Evolutionary conservation across 1,140 invertebrate genomes (phyloP), one percentile per base, ranked within the genome.

Genomic region (Drosophila funebris): DNA sequence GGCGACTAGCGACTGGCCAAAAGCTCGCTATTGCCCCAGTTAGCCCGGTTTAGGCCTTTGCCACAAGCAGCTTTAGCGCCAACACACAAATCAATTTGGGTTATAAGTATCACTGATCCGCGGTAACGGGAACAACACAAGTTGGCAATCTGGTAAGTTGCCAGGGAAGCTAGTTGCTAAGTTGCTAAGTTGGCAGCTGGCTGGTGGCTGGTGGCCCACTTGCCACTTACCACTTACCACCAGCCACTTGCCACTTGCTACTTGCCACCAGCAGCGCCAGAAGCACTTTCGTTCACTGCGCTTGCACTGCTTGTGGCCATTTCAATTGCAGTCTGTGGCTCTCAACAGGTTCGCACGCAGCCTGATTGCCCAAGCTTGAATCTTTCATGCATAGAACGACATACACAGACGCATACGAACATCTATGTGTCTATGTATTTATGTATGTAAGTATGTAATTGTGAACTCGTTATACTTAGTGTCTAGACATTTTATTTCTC

Each of bases 61-160:
- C 54, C 14, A 43, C 43, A n/a, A n/a, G n/a, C n/a, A 43, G 18
- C 0, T 24, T 41, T 9, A 41, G 39, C 6, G 16, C 20, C 44
- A 58, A 36, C 62, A 57, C 52, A 73, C 57, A 71, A 71, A 71
- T 75, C 61, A 64, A 75, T 75, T 72, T 75, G 50, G 73, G 73
- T 75, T 72, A 72, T 61, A 62, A 33, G 41, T 56, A 43, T 56
- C 22, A 27, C 14, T 43, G 14, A 5, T 29, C 37, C 22, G 68
- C 53, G 56, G 33, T 46, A 66, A 66, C 44, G 44, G 62, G 53
- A 72, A 52, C 36, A 36, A 14, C 13, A 44, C 41, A 18, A n/a
- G 29, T 27, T 57, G 41, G 29, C 50, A 18, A 16, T 11, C 3
- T 39, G 31, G 24, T 31, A 54, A 31, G n/a, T 24, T 63, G 33